phyloP scores from a whole-genome alignment of 2,113 vertebrate species.

The Dendrocopos noguchii region DNA sequence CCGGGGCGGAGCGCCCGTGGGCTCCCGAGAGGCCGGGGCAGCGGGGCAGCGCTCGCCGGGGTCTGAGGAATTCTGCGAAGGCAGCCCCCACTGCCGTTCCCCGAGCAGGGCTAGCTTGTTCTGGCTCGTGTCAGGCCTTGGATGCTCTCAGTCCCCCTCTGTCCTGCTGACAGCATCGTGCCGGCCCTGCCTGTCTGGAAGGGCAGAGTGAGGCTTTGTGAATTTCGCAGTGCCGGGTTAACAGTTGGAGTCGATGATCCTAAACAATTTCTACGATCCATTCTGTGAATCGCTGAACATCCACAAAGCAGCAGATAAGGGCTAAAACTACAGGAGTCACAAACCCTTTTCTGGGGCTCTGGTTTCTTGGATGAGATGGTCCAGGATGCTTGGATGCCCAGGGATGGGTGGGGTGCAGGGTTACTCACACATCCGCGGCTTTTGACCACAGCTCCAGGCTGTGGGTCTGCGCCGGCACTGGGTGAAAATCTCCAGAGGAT shows the following conservation, averaged over 20 bases:
- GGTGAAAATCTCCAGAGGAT: not conserved
- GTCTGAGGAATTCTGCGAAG: no score
- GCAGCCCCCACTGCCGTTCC: no score
- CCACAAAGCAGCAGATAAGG: not conserved
- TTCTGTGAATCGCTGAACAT: not conserved
- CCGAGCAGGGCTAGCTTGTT: not conserved
- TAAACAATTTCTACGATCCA: no score
- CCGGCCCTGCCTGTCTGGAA: fast-evolving
- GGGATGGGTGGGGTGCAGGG: not conserved
- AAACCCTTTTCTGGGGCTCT: not conserved
- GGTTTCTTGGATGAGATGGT: not conserved
- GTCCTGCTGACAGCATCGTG: not conserved
- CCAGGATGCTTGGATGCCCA: no score
- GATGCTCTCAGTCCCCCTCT: fast-evolving
- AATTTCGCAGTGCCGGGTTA: no score
- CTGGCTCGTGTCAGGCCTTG: not conserved
- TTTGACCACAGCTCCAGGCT: fast-evolving
- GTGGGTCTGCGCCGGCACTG: not conserved
- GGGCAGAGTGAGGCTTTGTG: not conserved
- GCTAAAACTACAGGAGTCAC: fast-evolving
- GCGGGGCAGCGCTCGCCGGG: no score
- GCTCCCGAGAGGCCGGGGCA: not conserved
- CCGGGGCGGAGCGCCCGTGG: fast-evolving
- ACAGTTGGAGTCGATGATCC: no score
- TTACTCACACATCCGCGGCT: fast-evolving